phyloP scores from a whole-genome alignment of 2,113 vertebrate species.

The Upupa epops region DNA sequence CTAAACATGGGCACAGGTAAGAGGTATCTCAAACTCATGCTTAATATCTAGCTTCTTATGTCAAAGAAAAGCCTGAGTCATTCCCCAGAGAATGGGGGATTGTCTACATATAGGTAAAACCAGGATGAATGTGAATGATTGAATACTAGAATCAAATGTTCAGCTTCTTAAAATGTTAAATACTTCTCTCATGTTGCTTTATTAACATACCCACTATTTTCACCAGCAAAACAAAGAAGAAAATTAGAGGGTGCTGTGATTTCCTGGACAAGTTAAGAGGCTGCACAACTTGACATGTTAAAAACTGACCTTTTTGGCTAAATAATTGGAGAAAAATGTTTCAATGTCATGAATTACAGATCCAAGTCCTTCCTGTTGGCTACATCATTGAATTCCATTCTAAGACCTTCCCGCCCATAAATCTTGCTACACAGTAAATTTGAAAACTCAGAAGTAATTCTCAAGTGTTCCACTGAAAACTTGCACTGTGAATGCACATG shows the following conservation, averaged over 20 bases:
- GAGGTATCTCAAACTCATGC: background rate
- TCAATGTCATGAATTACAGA: background rate
- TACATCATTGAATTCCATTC: background rate
- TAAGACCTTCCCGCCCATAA: background rate
- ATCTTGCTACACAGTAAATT: constrained; percentile 16
- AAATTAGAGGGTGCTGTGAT: background rate
- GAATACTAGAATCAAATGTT: background rate
- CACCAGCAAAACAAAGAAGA: background rate
- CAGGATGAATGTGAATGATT: background rate
- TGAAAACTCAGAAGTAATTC: constrained; percentile 17
- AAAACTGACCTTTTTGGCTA: background rate
- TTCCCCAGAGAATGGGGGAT: background rate
- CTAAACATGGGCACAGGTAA: background rate
- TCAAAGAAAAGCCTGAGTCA: background rate
- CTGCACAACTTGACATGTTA: background rate
- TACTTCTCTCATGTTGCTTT: background rate
- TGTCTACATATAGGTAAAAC: background rate
- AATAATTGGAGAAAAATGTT: background rate
- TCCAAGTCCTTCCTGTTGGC: background rate
- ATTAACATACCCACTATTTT: background rate
- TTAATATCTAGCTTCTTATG: background rate
- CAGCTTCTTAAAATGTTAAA: background rate
- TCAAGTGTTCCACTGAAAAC: constrained; percentile 30
- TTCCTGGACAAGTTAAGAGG: background rate
- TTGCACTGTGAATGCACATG: background rate